Evolutionary conservation across 1,140 invertebrate genomes (phyloP), one percentile per base, ranked within the genome.

Genomic region (Tyrophagus putrescentiae): DNA sequence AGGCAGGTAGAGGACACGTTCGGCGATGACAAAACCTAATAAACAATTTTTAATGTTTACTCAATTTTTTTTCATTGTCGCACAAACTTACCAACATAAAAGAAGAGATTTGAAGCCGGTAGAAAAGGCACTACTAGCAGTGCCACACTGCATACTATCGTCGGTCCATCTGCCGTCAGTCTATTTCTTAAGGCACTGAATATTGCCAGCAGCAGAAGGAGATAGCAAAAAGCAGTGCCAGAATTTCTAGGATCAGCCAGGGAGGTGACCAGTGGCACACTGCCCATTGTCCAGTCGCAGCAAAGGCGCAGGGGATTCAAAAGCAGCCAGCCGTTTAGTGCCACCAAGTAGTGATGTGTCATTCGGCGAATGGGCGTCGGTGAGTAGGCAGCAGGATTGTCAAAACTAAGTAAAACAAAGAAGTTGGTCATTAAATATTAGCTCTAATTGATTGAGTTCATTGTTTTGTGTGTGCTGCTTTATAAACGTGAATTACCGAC

Each of bases 281-380:
- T 95, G 33, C 90, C 91, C 93, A 97, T 97, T 42, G 92, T 96
- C 92, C 92, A 97, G 75, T 97, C 93, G 73, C 91, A 96, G 75
- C 91, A 95, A 16, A 97, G 78, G 66, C 86, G 79, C 63, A 82
- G 84, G 13, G 92, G 92, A 70, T 88, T 83, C 33, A 93, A 76
- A 45, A 97, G 75, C 39, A 96, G 75, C 84, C 88, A 92, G 31
- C 84, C 76, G 75, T 97, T 97, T 33, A 96, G 77, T 32, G 86
- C 82, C 44, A 89, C 80, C 60, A 97, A 77, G 73, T 95, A 96
- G 73, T 88, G 87, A 71, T 90, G 95, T 3, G 91, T 93, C 52
- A 97, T 75, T 71, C 95, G 89, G 61, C 89, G 80, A 33, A 78
- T 73, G 9, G 88, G 88, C 25, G 80, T 79, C 25, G 77, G 70